Evolutionary conservation across 2,113 vertebrate genomes (phyloP).

Genomic region (Melanerpes formicivorus): DNA sequence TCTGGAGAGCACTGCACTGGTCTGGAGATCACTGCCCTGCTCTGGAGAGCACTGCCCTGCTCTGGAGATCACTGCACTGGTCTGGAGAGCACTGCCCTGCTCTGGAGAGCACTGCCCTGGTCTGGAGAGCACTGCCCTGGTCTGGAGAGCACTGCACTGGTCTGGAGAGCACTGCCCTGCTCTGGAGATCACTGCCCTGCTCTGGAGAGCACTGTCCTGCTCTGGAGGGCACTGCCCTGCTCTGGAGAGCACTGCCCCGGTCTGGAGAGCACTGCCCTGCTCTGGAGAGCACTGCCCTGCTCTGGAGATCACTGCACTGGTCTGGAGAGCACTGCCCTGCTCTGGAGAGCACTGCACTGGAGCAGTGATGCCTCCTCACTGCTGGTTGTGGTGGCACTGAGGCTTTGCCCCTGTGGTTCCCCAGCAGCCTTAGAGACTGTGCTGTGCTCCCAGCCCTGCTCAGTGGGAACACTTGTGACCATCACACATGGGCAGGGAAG

Average conservation of each 20-base stretch:
- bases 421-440: not conserved
- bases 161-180: not conserved
- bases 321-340: too few species aligned
- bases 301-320: too few species aligned
- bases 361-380: not conserved
- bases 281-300: not conserved
- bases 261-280: too few species aligned
- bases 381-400: not conserved
- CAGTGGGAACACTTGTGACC: fast-evolving
- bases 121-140: not conserved
- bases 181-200: not conserved
- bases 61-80: not conserved
- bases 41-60: not conserved
- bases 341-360: not conserved
- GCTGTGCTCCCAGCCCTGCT: not conserved
- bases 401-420: not conserved
- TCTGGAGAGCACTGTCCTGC: too few species aligned
- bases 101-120: not conserved
- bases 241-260: not conserved
- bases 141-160: too few species aligned
- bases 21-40: too few species aligned
- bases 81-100: too few species aligned
- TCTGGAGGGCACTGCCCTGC: not conserved
- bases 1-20: not conserved
- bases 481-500: fast-evolving